These are phyloP conservation scores for Drosophila sechellia DNA, from an alignment of 1,140 invertebrate species.

Conservation along the genomic window DNA sequence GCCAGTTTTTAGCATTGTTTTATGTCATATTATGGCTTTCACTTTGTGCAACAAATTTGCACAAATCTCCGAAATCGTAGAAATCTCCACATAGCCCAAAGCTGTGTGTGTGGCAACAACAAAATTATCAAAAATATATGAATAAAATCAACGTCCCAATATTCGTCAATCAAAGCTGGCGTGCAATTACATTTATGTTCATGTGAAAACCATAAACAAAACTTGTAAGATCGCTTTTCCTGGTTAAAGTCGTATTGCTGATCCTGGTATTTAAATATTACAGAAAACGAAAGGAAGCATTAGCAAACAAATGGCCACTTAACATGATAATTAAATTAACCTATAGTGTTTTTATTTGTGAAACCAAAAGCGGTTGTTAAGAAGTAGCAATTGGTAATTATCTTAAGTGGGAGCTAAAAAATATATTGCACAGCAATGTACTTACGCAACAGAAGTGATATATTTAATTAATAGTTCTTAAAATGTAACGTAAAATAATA, in stretches of 20 bases:
- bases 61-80: conserved; percentile 3
- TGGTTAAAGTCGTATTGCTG: not conserved
- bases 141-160: conserved; percentile 1
- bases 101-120: not conserved
- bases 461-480: too few relatives aligned
- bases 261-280: too few relatives aligned
- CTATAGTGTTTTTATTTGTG: too few relatives aligned
- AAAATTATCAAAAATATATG: too few relatives aligned
- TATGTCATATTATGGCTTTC: conserved; percentile 42
- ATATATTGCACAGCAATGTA: too few relatives aligned
- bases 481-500: not conserved
- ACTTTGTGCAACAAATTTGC: conserved; percentile 48
- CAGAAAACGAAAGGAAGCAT: too few relatives aligned
- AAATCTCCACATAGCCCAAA: not conserved
- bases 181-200: not conserved
- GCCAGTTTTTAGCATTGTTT: conserved; percentile 23
- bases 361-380: too few relatives aligned
- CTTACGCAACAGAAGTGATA: too few relatives aligned
- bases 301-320: too few relatives aligned
- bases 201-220: not conserved
- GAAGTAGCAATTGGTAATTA: too few relatives aligned
- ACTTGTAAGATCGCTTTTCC: not conserved
- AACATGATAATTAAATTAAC: too few relatives aligned
- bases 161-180: conserved; percentile 14
- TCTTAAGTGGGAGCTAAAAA: too few relatives aligned